A percentile compares a stretch with the other conserved stretches of the same genome.
phyloP scores from a whole-genome alignment of 2,113 vertebrate genomes.

The Silurus meridionalis region DNA sequence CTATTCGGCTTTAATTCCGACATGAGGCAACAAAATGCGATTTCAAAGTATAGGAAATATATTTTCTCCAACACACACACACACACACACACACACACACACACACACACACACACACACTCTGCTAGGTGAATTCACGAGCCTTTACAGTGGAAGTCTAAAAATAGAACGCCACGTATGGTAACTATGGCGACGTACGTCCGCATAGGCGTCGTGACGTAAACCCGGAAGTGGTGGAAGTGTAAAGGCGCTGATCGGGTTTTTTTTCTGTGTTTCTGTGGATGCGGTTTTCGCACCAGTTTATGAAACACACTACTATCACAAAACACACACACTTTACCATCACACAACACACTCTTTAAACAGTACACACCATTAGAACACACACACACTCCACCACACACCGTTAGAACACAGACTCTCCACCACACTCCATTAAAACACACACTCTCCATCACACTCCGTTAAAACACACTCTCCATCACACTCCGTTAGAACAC shows the following conservation, averaged over 20 bases:
- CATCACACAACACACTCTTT: too few relatives aligned
- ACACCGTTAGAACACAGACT: too few relatives aligned
- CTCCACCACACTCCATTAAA: too few relatives aligned
- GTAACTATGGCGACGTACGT: neutral
- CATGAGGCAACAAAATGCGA: neutral
- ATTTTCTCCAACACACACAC: neutral
- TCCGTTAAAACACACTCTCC: too few relatives aligned
- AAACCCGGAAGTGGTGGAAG: neutral
- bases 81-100: neutral
- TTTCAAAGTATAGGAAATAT: neutral
- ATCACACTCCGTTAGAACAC: too few relatives aligned
- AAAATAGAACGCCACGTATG: conserved; percentile 7
- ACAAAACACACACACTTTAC: too few relatives aligned
- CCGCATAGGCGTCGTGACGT: conserved; percentile 6
- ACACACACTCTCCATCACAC: too few relatives aligned
- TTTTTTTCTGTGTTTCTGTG: neutral
- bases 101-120: neutral
- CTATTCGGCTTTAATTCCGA: neutral
- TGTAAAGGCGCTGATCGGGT: neutral
- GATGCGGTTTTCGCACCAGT: too few relatives aligned
- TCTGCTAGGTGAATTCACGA: neutral
- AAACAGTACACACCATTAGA: too few relatives aligned
- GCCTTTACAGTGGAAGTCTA: neutral
- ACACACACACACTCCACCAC: too few relatives aligned
- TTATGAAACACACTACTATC: too few relatives aligned